phyloP scores from a whole-genome alignment of 2,113 vertebrate genomes.

The Paracanthobrama guichenoti region DNA sequence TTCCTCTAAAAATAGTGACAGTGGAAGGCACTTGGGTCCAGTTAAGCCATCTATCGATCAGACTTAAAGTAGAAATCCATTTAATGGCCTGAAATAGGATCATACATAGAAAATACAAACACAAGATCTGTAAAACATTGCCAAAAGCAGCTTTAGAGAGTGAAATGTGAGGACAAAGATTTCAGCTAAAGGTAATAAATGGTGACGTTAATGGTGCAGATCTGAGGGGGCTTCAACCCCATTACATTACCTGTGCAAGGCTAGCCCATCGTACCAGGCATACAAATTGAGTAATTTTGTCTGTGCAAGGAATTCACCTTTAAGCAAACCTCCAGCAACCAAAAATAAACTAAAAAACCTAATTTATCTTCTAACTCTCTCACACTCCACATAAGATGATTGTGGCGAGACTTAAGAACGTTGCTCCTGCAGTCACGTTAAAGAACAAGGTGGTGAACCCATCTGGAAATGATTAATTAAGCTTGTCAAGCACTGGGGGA shows the following conservation, averaged over 20 bases:
- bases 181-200: constrained; percentile 12
- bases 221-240: not conserved
- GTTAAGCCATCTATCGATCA: not conserved
- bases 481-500: constrained; percentile 2
- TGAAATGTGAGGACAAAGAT: not conserved
- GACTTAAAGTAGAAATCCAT: constrained; percentile 31
- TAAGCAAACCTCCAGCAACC: not conserved
- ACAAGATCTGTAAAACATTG: not conserved
- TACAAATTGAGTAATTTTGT: constrained; percentile 20
- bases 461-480: constrained; percentile 40
- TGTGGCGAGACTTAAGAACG: not conserved
- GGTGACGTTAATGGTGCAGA: not conserved
- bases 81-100: constrained; percentile 27
- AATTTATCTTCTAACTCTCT: not conserved
- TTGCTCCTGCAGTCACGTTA: constrained; percentile 4
- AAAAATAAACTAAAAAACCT: constrained; percentile 16
- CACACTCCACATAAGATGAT: not conserved
- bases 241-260: constrained; percentile 12
- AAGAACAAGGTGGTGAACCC: constrained; percentile 33
- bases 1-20: constrained; percentile 12
- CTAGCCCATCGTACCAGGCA: not conserved
- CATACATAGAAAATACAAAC: constrained; percentile 8
- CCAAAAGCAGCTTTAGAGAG: constrained; percentile 9
- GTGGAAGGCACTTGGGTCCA: not conserved
- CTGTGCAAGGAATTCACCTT: not conserved